phyloP scores from a whole-genome alignment of 2,888 invertebrate species.

The Eristalis intricaria region DNA sequence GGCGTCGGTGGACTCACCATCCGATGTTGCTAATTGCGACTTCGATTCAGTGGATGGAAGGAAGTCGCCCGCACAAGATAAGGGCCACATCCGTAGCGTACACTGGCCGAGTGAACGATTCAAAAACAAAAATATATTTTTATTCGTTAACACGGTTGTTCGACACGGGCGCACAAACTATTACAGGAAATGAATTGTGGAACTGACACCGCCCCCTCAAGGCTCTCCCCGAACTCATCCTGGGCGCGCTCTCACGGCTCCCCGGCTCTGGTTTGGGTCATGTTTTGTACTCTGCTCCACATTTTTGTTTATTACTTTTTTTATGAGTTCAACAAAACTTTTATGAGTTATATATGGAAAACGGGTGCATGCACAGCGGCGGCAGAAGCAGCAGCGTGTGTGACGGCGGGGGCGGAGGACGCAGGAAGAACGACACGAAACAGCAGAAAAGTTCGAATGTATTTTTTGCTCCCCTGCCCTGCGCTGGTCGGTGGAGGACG shows the following conservation, averaged over 20 bases:
- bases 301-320: constrained; percentile 67
- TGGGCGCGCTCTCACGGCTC: constrained; percentile 4
- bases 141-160: constrained; percentile 15
- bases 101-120: constrained; percentile 58
- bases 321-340: constrained; percentile 73
- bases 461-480: constrained; percentile 5
- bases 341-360: constrained; percentile 66
- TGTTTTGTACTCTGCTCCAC: constrained; percentile 40
- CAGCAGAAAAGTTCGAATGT: constrained; percentile 46
- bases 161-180: constrained; percentile 52
- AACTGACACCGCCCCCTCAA: constrained; percentile 67
- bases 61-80: background rate
- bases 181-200: constrained; percentile 65
- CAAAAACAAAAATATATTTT: constrained; percentile 51
- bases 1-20: background rate
- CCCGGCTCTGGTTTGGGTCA: background rate
- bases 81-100: constrained; percentile 19
- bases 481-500: background rate
- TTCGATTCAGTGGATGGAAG: background rate
- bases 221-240: constrained; percentile 42
- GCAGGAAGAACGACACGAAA: constrained; percentile 15
- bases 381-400: background rate
- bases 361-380: constrained; percentile 43
- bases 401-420: background rate
- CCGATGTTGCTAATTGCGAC: constrained; percentile 50